Percentiles rank a stretch among this genome's conserved stretches.
Evolutionary conservation across 2,888 invertebrate species (phyloP).

Genomic region (Sinelater perroti): DNA sequence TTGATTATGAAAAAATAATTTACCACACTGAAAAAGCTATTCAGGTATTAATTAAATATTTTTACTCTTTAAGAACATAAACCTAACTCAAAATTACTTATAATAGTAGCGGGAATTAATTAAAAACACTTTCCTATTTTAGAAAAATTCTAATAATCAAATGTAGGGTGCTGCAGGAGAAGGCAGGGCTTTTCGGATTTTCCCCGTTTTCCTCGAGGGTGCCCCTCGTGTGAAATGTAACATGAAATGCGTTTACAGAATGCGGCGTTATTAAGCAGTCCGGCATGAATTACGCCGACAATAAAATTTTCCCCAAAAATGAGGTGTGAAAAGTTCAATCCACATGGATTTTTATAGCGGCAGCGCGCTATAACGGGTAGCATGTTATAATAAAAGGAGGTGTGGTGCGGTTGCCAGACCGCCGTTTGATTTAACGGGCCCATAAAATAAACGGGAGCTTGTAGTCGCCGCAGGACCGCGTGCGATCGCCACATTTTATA

Average conservation of each 20-base stretch:
- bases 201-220: too few species aligned
- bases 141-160: too few species aligned
- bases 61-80: too few species aligned
- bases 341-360: slow-evolving; percentile 41
- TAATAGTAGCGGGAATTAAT: too few species aligned
- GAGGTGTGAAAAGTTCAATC: slow-evolving; percentile 40
- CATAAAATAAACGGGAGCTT: slow-evolving; percentile 41
- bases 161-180: too few species aligned
- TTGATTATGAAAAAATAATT: too few species aligned
- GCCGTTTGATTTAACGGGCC: slow-evolving; percentile 41
- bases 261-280: slow-evolving; percentile 27
- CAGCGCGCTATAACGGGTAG: slow-evolving; percentile 36
- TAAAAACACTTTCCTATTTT: too few species aligned
- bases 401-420: slow-evolving; percentile 37
- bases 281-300: slow-evolving; percentile 28
- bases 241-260: slow-evolving; percentile 16
- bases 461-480: slow-evolving; percentile 40
- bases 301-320: slow-evolving; percentile 37
- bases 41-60: too few species aligned
- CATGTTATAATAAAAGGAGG: slow-evolving; percentile 40
- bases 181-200: too few species aligned
- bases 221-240: slow-evolving; percentile 6
- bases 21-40: too few species aligned
- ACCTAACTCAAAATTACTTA: too few species aligned
- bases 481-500: slow-evolving; percentile 38